A percentile compares a stretch with the other conserved stretches of the same genome.
Evolutionary conservation across 2,888 invertebrate genomes (phyloP).

Genomic region (Cistogaster globosa): DNA sequence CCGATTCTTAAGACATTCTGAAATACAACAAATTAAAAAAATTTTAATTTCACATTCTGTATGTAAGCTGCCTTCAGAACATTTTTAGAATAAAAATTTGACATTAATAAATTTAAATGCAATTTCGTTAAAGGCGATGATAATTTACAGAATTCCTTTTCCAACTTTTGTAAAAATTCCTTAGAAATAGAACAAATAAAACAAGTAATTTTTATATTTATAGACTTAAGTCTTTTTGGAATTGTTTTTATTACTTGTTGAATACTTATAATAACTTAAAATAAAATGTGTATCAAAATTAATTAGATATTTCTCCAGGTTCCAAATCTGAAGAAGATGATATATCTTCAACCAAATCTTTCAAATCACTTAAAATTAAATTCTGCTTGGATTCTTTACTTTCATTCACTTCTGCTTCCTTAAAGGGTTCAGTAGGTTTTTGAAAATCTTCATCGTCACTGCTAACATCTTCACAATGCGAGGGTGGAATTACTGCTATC

Average conservation of each 20-base stretch:
- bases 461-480: slow-evolving; percentile 73
- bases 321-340: slow-evolving; percentile 79
- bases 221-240: not conserved
- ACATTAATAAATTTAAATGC: slow-evolving; percentile 25
- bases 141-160: too few species aligned
- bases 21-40: too few species aligned
- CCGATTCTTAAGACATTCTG: too few species aligned
- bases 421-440: slow-evolving; percentile 31
- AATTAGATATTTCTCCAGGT: slow-evolving; percentile 77
- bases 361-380: slow-evolving; percentile 70
- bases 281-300: slow-evolving; percentile 1
- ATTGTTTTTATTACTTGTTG: not conserved
- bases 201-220: not conserved
- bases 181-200: not conserved
- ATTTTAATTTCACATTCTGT: too few species aligned
- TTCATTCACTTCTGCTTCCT: not conserved
- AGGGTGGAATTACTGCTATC: not conserved
- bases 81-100: slow-evolving; percentile 33
- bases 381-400: slow-evolving; percentile 42
- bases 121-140: not conserved
- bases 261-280: not conserved
- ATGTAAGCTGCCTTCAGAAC: not conserved
- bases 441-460: slow-evolving; percentile 73
- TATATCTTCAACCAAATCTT: slow-evolving; percentile 77
- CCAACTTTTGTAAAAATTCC: not conserved